phyloP scores from a whole-genome alignment of 2,888 invertebrate species.

The Cheilosia soror region DNA sequence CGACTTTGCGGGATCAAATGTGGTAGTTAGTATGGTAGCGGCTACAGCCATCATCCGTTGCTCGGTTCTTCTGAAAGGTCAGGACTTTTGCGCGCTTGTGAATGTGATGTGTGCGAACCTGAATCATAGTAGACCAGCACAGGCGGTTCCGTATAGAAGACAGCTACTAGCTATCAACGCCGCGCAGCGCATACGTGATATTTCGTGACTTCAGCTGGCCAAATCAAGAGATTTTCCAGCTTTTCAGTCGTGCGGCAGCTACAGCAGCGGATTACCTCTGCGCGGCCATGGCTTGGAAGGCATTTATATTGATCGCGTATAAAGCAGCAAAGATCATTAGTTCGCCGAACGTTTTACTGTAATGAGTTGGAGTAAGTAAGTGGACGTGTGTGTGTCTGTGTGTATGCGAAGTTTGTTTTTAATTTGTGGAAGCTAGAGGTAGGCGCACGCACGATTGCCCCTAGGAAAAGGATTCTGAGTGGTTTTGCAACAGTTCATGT shows the following conservation, averaged over 20 bases:
- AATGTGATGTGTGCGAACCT: constrained; percentile 58
- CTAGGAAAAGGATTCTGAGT: constrained; percentile 6
- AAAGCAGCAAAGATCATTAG: constrained; percentile 67
- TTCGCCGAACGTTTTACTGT: constrained; percentile 47
- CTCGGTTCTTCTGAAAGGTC: constrained; percentile 67
- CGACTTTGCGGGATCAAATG: constrained; percentile 73
- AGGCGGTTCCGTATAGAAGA: constrained; percentile 41
- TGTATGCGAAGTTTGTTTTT: background rate
- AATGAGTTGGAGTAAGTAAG: constrained; percentile 33
- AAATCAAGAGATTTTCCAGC: constrained; percentile 62
- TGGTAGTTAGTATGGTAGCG: constrained; percentile 69
- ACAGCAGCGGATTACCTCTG: constrained; percentile 15
- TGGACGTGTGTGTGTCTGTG: constrained; percentile 32
- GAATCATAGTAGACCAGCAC: constrained; percentile 39
- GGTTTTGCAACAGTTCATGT: background rate
- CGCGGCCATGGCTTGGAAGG: constrained; percentile 33
- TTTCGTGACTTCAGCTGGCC: constrained; percentile 69
- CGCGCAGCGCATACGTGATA: constrained; percentile 47
- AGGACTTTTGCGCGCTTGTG: constrained; percentile 69
- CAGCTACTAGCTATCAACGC: constrained; percentile 37
- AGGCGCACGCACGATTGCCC: constrained; percentile 33
- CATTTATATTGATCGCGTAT: constrained; percentile 68
- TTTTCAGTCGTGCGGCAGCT: constrained; percentile 50
- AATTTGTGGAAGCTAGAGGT: background rate
- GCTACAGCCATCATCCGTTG: constrained; percentile 66